Evolutionary conservation across 2,888 invertebrate species (phyloP), one percentile per base, ranked within the genome.

Genomic region (Zygothrica quintamaculata): DNA sequence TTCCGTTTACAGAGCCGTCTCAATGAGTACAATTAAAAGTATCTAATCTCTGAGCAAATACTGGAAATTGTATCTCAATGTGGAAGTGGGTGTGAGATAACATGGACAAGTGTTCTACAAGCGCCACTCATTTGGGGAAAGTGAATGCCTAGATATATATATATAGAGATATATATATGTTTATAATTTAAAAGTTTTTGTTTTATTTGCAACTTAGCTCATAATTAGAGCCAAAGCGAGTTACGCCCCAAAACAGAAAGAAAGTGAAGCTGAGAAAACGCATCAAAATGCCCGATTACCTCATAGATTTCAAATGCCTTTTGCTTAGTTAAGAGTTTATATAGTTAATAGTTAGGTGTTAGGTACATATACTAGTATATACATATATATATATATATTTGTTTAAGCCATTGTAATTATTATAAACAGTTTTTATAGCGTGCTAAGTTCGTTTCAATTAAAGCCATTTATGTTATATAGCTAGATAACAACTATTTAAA

Each of bases 401-500:
- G 16, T 18, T 5, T 15, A 8, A n/a, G 1, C n/a, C 16, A 29
- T 15, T 5, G 15, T 12, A 13, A 39, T 43, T 48, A 58, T 60
- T 79, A 56, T 77, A 57, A 72, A 74, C 60, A 62, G 47, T 68
- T 74, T 73, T 76, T 82, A 84, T 87, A 78, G 82, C 82, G 87
- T 84, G 82, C 64, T 87, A 66, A 87, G 72, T 85, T 74, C 61
- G 57, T 46, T 68, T 85, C 85, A 85, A 84, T 84, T 82, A 82
- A 84, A 84, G 68, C 62, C 69, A 65, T 64, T 69, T 66, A 65
- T 67, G 67, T 56, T 72, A 74, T 68, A 70, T 58, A 25, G 37
- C 12, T 13, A 33, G 40, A 8, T 40, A 34, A 36, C 51, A 37
- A 16, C 46, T 29, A 57, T 53, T n/a, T 59, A 51, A 40, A 44